These are phyloP conservation scores for Campylorhamphus procurvoides DNA, from an alignment of 2,113 vertebrate species.

Conservation along the genomic window DNA sequence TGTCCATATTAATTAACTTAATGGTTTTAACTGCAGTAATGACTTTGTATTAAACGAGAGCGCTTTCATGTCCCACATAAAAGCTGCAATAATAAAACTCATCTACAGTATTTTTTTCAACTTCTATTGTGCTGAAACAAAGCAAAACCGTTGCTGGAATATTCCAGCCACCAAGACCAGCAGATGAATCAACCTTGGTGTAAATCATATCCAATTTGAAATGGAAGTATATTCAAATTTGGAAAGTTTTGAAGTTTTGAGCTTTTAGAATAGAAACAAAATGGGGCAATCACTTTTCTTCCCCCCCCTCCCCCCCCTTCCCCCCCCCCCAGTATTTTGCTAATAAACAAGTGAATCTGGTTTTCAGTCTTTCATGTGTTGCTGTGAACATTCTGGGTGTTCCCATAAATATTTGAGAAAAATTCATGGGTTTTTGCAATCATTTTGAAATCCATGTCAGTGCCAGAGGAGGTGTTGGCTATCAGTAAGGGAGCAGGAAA, in stretches of 20 bases:
- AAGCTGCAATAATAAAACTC: conserved; percentile 58
- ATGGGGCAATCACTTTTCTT: accelerated
- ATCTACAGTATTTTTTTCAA: conserved; percentile 28
- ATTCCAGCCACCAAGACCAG: conserved; percentile 5
- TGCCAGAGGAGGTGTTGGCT: neutral
- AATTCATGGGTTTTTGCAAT: neutral
- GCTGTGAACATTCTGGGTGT: neutral
- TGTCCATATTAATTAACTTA: conserved; percentile 66
- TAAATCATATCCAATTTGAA: neutral
- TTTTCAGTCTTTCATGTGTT: neutral
- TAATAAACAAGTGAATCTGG: neutral
- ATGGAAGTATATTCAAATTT: neutral
- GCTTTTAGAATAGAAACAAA: neutral
- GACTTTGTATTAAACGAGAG: conserved; percentile 50
- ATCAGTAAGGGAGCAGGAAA: neutral
- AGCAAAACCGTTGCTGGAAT: conserved; percentile 23
- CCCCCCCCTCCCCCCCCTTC: too few relatives aligned
- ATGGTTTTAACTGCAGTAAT: conserved; percentile 62
- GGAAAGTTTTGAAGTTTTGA: neutral
- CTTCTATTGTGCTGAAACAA: conserved; percentile 52
- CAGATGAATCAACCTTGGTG: neutral
- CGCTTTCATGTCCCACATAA: conserved; percentile 50
- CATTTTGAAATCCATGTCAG: neutral
- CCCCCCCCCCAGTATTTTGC: neutral
- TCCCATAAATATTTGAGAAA: neutral